Base-by-base conservation (phyloP, 2,888 invertebrate species). In the Adineta ricciae region DNA sequence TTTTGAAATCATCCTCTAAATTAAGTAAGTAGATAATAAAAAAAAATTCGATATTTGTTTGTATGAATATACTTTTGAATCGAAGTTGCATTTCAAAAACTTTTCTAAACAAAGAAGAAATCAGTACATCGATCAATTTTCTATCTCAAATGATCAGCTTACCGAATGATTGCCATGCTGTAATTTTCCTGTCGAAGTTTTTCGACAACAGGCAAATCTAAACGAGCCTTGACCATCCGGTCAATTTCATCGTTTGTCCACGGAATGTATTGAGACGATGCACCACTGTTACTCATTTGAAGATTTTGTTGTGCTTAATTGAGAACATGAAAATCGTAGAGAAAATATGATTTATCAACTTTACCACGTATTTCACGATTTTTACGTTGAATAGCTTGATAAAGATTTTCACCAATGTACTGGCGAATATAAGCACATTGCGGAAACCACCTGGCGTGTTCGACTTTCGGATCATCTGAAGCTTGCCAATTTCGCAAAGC, bases 401-500 rank as follows among this genome's bases (percentile, higher is more conserved):
- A 41, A 3, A 78, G 41, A n/a, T 93, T 93, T 86, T 93, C 93
- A 11, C 96, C 95, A 89, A 95, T 95, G 86, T 94, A 93, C 86
- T 94, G 91, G 86, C 93, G 92, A 16, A 97, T 92, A 90, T 93
- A 96, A 27, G 93, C 93, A 89, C 97, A 97, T 86, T 94, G 93
- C n/a, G 93, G 93, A 89, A 95, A 95, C 96, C 96, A 97, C 52
- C 94, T 92, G 0, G 96, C 96, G 91, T 97, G 97, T 90, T 97
- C 96, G 87, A 94, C 94, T 96, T 96, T 97, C 0, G 97, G 96
- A 87, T 95, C 94, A 90, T 97, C 97, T 86, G 93, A 93, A 82
- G 93, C 93, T 89, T 95, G 95, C 97, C 97, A 97, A 89, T 96
- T 95, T 88, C 95, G 94, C 9, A 97, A 92, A 8, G 78, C 24